Base-by-base conservation (phyloP, 2,797 vertebrate species). In the Threskiornis aethiopicus region DNA sequence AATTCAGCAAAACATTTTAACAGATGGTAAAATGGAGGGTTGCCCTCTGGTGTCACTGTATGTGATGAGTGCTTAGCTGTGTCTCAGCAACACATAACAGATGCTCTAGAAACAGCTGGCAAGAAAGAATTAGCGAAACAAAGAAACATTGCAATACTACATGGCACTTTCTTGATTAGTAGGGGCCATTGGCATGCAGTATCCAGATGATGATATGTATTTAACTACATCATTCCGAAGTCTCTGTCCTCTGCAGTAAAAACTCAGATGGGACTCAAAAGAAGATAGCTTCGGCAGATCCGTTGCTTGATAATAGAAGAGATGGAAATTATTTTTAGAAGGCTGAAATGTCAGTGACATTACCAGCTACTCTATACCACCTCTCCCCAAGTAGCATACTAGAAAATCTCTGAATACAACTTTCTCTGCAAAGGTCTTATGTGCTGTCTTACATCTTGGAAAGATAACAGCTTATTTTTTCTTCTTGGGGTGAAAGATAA, bases 21-120 rank as follows among this genome's bases (percentile, higher is more conserved):
- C 62, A 93, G 87, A 91, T 89, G 90, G 55, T 71, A 59, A 89
- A 90, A 92, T 64, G n/a, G 64, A 90, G 64, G 5, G 10, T 66
- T 80, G 46, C 62, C 28, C 58, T 81, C 65, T 78, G 13, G 15
- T 91, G 77, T 61, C 70, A 41, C 51, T 59, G 14, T 41, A 10
- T 54, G 13, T 87, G 35, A 78, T 20, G n/a, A 51, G 37, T 13
- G 10, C 35, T 77, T 90, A 66, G 79, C 24, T 87, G 16, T 25
- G 16, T 47, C 70, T 61, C 11, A 9, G 12, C n/a, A 76, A 59
- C 47, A n/a, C 8, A 6, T 37, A 87, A 49, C 46, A 92, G 49
- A 94, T 87, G 51, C 11, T 96, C 46, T 79, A 73, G 46, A 90
- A 96, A 88, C 41, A 94, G 55, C 76, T 84, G 64, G n/a, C 35